phyloP scores from a whole-genome alignment of 1,140 invertebrate species.

The Bemisia tabaci region DNA sequence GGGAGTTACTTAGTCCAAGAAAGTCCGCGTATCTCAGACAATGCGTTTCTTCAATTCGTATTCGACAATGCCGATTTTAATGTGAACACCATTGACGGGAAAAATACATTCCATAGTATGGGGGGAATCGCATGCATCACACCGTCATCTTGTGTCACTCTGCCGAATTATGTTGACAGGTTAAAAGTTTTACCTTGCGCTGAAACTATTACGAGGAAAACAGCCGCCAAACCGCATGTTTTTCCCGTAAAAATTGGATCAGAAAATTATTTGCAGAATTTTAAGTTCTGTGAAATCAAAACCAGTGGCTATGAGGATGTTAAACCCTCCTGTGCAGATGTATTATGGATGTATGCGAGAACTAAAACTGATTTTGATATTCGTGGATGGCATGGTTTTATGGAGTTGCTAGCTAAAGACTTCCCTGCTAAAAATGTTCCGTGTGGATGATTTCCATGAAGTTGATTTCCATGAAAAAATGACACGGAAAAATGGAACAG shows the following conservation, averaged over 20 bases:
- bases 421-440: no score
- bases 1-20: conserved; percentile 13
- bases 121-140: conserved; percentile 20
- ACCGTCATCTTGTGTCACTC: not conserved
- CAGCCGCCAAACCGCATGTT: not conserved
- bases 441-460: no score
- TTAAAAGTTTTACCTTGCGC: not conserved
- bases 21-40: conserved; percentile 4
- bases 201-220: not conserved
- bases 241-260: not conserved
- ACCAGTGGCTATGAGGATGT: not conserved
- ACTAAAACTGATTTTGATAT: not conserved
- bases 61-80: conserved; percentile 26
- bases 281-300: not conserved
- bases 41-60: conserved; percentile 22
- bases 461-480: no score
- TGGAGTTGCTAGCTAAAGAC: not conserved
- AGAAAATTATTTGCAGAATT: not conserved
- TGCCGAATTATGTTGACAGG: not conserved
- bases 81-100: conserved; percentile 21
- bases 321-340: not conserved
- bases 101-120: conserved; percentile 24
- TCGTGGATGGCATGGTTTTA: not conserved
- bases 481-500: no score
- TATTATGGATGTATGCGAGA: not conserved